Conservation (phyloP, 2,888 invertebrate species). For the Euphydryas editha region DNA sequence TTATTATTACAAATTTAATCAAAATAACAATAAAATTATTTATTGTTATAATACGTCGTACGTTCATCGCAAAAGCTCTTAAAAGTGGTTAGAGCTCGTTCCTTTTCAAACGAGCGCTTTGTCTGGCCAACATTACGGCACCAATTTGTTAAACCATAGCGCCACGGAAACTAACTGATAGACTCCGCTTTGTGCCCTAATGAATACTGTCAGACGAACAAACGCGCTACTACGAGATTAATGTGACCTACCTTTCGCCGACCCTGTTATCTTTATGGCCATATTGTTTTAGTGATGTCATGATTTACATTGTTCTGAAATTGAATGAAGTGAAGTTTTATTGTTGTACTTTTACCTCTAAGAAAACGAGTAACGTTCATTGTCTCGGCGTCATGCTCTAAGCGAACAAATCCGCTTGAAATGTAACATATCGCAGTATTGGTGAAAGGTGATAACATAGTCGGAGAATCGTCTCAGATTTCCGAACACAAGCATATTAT, state of each 20-base stretch:
- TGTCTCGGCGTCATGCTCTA: background rate
- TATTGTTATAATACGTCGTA: background rate
- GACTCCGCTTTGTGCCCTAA: conserved; percentile 74
- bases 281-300: conserved; percentile 66
- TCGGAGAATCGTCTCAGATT: no score
- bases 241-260: conserved; percentile 67
- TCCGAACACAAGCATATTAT: no score
- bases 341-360: background rate
- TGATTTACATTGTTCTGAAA: conserved; percentile 46
- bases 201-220: conserved; percentile 76
- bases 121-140: conserved; percentile 64
- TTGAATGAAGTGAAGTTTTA: conserved; percentile 21
- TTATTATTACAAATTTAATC: no score
- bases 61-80: conserved; percentile 1
- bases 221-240: conserved; percentile 67
- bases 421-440: background rate
- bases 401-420: background rate
- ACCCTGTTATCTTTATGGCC: conserved; percentile 68
- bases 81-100: conserved; percentile 10
- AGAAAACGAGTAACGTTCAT: background rate
- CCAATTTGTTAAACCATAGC: conserved; percentile 71
- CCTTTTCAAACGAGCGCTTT: conserved; percentile 44
- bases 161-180: conserved; percentile 72
- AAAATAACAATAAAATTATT: background rate
- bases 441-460: background rate